These are phyloP conservation scores for Nibea albiflora DNA, from an alignment of 2,113 vertebrate species.

Conservation along the genomic window DNA sequence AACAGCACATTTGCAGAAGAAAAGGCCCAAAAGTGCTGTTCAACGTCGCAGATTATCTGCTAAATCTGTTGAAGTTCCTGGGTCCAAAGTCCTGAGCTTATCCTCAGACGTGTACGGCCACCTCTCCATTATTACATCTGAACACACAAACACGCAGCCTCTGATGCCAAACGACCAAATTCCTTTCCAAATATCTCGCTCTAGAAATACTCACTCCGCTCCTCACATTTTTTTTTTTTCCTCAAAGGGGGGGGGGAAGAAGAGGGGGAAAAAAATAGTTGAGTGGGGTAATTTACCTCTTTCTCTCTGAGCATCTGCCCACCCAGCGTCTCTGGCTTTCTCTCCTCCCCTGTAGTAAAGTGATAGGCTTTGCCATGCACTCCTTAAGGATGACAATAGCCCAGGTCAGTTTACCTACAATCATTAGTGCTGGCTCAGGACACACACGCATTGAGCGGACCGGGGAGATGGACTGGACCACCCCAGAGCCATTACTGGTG, in stretches of 20 bases:
- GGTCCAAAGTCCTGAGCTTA: background rate
- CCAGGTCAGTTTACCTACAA: slow-evolving; percentile 78
- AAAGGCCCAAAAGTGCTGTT: slow-evolving; percentile 22
- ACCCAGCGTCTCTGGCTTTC: slow-evolving; percentile 51
- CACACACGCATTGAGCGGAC: slow-evolving; percentile 31
- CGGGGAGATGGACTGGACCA: slow-evolving; percentile 82
- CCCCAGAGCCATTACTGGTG: slow-evolving; percentile 74
- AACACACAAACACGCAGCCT: slow-evolving; percentile 8
- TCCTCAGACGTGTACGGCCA: slow-evolving; percentile 5
- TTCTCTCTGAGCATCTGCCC: slow-evolving; percentile 62
- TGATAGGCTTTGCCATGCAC: slow-evolving; percentile 66
- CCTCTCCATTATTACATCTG: slow-evolving; percentile 23
- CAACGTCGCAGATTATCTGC: slow-evolving; percentile 25
- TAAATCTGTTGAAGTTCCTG: slow-evolving; percentile 23
- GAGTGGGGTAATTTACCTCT: slow-evolving; percentile 51
- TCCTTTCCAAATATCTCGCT: slow-evolving; percentile 18
- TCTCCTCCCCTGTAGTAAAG: slow-evolving; percentile 64
- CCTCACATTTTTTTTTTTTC: slow-evolving; percentile 10
- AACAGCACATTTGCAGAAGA: slow-evolving; percentile 31
- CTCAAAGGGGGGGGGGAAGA: background rate
- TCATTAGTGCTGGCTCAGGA: slow-evolving; percentile 77
- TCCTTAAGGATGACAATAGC: slow-evolving; percentile 74
- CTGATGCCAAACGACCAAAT: slow-evolving; percentile 41
- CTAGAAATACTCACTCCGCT: slow-evolving; percentile 16
- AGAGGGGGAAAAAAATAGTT: background rate